phyloP scores from a whole-genome alignment of 1,140 invertebrate genomes.

The Caenorhabditis briggsae region DNA sequence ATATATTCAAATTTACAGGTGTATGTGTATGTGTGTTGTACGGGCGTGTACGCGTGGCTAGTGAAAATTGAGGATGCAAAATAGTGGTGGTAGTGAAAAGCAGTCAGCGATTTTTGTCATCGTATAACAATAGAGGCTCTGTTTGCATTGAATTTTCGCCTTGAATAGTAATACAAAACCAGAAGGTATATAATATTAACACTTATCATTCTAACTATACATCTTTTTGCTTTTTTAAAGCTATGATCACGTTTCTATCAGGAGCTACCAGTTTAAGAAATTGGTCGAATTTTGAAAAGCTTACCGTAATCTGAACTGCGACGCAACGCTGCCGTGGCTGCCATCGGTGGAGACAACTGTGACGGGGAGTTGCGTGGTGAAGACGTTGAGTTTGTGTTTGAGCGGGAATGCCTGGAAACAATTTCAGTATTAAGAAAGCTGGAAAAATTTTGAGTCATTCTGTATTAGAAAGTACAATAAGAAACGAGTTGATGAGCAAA shows the following conservation, averaged over 20 bases:
- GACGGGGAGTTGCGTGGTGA: conserved; percentile 54
- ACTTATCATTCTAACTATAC: not conserved
- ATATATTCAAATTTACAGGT: conserved; percentile 48
- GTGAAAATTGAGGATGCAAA: conserved; percentile 30
- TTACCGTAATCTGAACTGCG: conserved; percentile 53
- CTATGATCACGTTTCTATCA: not conserved
- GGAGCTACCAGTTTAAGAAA: not conserved
- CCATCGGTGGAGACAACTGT: conserved; percentile 46
- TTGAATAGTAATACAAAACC: conserved; percentile 38
- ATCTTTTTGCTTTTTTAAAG: too few relatives aligned
- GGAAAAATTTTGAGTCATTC: not conserved
- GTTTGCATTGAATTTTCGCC: conserved; percentile 28
- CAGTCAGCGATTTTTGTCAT: not conserved
- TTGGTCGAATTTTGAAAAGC: not conserved
- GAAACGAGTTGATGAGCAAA: conserved; percentile 29
- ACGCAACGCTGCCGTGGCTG: conserved; percentile 45
- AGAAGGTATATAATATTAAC: not conserved
- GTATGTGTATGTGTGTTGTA: not conserved
- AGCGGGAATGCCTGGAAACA: conserved; percentile 48
- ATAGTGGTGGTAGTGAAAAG: not conserved
- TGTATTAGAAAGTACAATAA: not conserved
- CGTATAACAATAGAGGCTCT: conserved; percentile 18
- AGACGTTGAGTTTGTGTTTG: conserved; percentile 36
- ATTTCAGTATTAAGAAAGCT: not conserved
- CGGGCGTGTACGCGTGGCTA: not conserved